Evolutionary conservation across 2,113 vertebrate genomes (phyloP).

Genomic region (Platycercus adscitus): DNA sequence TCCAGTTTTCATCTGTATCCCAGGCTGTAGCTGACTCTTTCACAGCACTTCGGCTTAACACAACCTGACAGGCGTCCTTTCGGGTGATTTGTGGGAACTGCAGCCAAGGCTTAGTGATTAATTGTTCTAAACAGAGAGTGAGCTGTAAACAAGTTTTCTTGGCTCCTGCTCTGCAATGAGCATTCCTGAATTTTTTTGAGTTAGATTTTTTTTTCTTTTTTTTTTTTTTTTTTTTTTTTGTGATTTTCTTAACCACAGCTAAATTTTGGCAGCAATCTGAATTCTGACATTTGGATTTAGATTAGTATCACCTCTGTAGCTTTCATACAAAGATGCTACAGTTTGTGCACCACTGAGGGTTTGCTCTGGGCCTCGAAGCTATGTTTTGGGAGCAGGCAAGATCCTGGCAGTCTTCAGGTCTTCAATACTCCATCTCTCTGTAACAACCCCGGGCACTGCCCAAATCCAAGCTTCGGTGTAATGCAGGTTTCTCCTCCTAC

Average conservation of each 20-base stretch:
- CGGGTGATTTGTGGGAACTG: background rate
- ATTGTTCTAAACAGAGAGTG: background rate
- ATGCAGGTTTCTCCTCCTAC: accelerated
- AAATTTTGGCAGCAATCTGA: background rate
- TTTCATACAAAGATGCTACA: background rate
- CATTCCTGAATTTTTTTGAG: background rate
- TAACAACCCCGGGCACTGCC: background rate
- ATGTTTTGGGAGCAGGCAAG: background rate
- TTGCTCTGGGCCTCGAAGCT: background rate
- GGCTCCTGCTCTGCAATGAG: background rate
- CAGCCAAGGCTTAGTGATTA: background rate
- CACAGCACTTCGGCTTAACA: background rate
- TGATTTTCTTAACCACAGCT: background rate
- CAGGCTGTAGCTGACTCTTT: background rate
- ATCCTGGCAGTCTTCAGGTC: background rate
- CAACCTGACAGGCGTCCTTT: background rate
- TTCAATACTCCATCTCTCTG: background rate
- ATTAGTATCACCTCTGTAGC: background rate
- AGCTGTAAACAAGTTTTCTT: conserved; percentile 3
- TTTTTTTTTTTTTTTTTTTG: background rate
- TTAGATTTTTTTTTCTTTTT: background rate
- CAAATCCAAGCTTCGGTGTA: background rate
- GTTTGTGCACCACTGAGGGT: background rate
- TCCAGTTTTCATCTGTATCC: background rate
- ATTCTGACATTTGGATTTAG: background rate